Base-by-base conservation (phyloP, 2,113 vertebrate genomes). In the Elanoides forficatus region DNA sequence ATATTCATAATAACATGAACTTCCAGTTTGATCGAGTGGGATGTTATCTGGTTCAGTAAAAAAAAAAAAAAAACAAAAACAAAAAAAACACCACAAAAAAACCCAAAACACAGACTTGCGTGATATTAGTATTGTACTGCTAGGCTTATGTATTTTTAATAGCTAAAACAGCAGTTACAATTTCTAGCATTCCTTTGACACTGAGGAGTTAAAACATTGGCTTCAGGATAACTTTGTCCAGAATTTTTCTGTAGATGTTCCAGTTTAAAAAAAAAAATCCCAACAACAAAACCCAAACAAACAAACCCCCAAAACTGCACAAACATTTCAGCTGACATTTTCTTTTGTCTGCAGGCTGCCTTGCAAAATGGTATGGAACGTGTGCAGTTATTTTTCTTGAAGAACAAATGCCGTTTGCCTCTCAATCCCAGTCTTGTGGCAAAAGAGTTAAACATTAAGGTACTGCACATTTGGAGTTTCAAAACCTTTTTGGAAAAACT, bases 391-490 rank as follows among this genome's bases (percentile, higher is more conserved):
- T 99, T 99, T 95, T 99, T 99, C 98, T 97, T 99, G 96, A 99
- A 97, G 97, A 99, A 98, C 96, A 98, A 98, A 91, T 99, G 99
- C 60, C 98, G 99, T 67, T 97, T 99, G 58, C 99, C 99, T 67
- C 99, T 99, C 81, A 99, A 98, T 94, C 99, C 99, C 90, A 99
- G 99, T 93, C 98, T 99, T 72, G 99, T 99, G 96, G 99, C 99
- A 91, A 99, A 99, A 92, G 99, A 99, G 79, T 98, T 99, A 48
- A 99, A 99, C 95, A 91, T 99, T 88, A 99, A 99, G 99, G 99
- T 99, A 97, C 85, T 50, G 65, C 42, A 60, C 21, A 11, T 72
- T 59, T 43, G 30, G 6, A 32, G 7, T 75, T 97, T 85, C 47
- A 50, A 82, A 68, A 20, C 6, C 2, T 29, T 81, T 83, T 43